These are phyloP conservation scores for Brachionus paranguensis DNA, from an alignment of 1,140 invertebrate genomes.

Conservation along the genomic window DNA sequence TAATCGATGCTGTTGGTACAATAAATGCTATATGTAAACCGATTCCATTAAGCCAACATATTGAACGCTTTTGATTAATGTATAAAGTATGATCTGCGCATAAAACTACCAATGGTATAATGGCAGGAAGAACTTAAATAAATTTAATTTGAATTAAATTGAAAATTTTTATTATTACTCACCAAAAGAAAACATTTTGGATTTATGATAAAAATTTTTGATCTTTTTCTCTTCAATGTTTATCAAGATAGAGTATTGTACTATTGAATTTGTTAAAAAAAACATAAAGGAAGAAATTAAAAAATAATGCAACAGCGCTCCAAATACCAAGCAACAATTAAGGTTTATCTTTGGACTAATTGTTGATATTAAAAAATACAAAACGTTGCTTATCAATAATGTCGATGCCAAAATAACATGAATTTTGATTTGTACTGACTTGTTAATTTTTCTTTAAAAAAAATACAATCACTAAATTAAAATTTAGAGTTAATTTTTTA, in stretches of 20 bases:
- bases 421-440: neutral
- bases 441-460: neutral
- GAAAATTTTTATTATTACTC: neutral
- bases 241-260: neutral
- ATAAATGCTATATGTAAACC: neutral
- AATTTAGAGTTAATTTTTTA: neutral
- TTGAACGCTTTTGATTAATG: neutral
- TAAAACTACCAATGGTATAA: constrained; percentile 9
- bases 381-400: neutral
- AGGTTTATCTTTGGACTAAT: neutral
- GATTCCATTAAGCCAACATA: neutral
- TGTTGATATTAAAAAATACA: neutral
- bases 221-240: neutral
- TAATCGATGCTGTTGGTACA: neutral
- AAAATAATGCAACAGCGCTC: constrained; percentile 13
- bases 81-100: neutral
- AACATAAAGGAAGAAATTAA: neutral
- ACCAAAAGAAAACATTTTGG: neutral
- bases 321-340: neutral
- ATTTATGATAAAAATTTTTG: neutral
- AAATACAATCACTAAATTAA: neutral
- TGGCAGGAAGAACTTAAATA: neutral
- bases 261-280: neutral
- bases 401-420: neutral
- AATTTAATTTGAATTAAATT: neutral